phyloP scores from a whole-genome alignment of 2,797 vertebrate genomes.

The Notamacropus eugenii region DNA sequence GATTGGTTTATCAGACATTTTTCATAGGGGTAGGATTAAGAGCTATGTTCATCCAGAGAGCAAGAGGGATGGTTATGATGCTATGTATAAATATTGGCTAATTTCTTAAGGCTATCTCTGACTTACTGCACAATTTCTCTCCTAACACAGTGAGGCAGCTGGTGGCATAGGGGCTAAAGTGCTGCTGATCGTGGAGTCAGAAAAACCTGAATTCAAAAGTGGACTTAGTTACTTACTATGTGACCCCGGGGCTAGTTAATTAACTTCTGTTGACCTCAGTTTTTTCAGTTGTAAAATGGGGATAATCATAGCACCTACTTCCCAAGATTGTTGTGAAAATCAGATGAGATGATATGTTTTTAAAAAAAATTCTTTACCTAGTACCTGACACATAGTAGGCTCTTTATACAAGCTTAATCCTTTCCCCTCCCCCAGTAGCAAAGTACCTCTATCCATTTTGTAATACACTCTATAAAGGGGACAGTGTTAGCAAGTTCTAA shows the following conservation, averaged over 20 bases:
- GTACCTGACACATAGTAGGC: background rate
- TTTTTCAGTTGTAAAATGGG: background rate
- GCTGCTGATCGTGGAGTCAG: background rate
- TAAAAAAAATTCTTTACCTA: background rate
- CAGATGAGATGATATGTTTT: background rate
- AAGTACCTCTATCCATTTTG: background rate
- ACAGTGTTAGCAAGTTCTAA: background rate
- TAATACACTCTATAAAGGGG: background rate
- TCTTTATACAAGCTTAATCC: background rate
- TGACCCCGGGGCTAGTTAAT: background rate
- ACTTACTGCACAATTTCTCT: background rate
- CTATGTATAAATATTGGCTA: background rate
- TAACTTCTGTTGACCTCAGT: background rate
- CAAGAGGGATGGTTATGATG: background rate
- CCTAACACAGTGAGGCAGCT: background rate
- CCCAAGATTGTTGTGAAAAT: background rate
- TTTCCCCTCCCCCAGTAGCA: background rate
- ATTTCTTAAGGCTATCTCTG: background rate
- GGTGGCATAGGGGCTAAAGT: background rate
- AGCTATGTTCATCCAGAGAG: background rate
- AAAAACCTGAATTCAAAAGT: background rate
- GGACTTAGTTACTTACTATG: background rate
- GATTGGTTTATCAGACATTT: background rate
- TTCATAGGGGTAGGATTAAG: background rate
- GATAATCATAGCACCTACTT: background rate